Conservation (phyloP, 2,888 invertebrate species). For the Eupelmus urozonus region DNA sequence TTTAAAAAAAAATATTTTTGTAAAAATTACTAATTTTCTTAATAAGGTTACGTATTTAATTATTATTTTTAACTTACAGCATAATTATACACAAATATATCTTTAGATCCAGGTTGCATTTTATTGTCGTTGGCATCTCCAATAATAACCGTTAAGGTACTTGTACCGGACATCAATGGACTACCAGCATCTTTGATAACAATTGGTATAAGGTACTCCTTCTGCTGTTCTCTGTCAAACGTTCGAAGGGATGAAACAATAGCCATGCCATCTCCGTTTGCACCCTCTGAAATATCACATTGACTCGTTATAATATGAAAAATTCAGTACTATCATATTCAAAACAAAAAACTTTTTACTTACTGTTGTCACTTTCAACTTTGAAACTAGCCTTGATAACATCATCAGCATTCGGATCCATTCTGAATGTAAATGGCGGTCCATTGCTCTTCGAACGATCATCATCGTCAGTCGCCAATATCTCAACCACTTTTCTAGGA, state of each 20-base stretch:
- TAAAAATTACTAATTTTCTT: not conserved
- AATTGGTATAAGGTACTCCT: constrained; percentile 97
- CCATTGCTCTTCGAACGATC: constrained; percentile 96
- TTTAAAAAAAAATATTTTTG: constrained; percentile 68
- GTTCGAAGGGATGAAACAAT: constrained; percentile 95
- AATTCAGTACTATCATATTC: not conserved
- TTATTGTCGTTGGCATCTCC: constrained; percentile 99
- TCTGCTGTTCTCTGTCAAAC: constrained; percentile 97
- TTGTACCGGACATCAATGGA: constrained; percentile 97
- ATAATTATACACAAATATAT: constrained; percentile 98
- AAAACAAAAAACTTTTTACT: constrained; percentile 73
- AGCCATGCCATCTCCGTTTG: constrained; percentile 98
- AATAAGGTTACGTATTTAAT: not conserved
- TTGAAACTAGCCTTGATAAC: constrained; percentile 96
- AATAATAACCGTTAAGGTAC: constrained; percentile 96
- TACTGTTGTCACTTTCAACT: constrained; percentile 97
- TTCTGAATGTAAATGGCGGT: constrained; percentile 95
- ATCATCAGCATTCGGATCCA: constrained; percentile 96
- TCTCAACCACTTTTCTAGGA: constrained; percentile 94
- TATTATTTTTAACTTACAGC: constrained; percentile 76
- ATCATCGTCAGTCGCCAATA: constrained; percentile 95
- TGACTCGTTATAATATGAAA: not conserved
- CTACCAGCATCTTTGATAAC: constrained; percentile 98
- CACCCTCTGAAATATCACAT: constrained; percentile 84
- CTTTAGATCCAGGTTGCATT: constrained; percentile 98